Evolutionary conservation across 2,888 invertebrate species (phyloP), one percentile per base, ranked within the genome.

Genomic region (Erebia aethiops): DNA sequence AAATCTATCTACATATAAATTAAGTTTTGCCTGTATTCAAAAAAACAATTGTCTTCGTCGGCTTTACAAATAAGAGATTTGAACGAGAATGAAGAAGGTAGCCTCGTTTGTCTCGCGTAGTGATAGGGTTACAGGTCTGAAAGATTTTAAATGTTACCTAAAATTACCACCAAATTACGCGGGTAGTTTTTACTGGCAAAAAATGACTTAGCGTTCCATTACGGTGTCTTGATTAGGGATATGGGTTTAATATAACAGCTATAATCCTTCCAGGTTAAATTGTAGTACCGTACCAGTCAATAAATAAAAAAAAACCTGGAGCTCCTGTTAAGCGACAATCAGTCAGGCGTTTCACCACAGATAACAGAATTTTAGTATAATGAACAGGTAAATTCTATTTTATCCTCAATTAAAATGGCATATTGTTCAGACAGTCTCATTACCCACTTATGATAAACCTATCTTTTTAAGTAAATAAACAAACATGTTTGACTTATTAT

Each of bases 1-100:
- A 61, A 64, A 71, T 70, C 46, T 60, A 54, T 70, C 43, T 65
- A 67, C 66, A 70, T 74, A 73, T 73, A 71, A 72, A 75, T 74
- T 74, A 70, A 71, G 62, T 67, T 69, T 66, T 63, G 70, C 58
- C 62, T 72, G 71, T 64, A 73, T 73, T n/a, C 63, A 69, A 62
- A 66, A 66, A 66, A 74, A 72, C 70, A 10, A n/a, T 41, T 13
- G 21, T 26, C 57, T 58, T 58, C 35, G 57, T 58, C 57, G 57
- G 57, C 13, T 14, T 57, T 21, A 21, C 5, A 54, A 10, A 54
- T 2, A 35, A n/a, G 35, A 35, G 35, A 35, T 35, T 35, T 35
- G 35, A 35, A 35, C 35, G 35, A 35, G 5, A 3, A 26, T 2
- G 2, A 3, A 26, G 0, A 7, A 1, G 35, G 0, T 35, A 35